Conservation (phyloP, 2,888 invertebrate species). For the Bombylius discolor region DNA sequence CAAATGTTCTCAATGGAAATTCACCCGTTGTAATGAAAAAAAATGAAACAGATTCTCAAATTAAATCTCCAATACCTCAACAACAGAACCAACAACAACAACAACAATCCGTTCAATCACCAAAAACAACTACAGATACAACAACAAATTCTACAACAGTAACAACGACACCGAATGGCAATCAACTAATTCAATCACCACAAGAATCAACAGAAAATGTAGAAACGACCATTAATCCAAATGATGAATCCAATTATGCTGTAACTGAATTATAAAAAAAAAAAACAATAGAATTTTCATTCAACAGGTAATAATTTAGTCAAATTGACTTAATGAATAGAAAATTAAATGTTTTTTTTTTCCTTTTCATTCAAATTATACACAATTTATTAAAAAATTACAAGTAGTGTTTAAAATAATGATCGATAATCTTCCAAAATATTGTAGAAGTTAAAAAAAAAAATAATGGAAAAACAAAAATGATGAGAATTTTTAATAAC, state of each 20-base stretch:
- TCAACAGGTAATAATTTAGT: too few relatives aligned
- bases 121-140: neutral
- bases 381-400: too few relatives aligned
- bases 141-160: slow-evolving; percentile 4
- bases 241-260: slow-evolving; percentile 37
- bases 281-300: too few relatives aligned
- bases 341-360: too few relatives aligned
- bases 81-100: neutral
- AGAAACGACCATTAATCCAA: slow-evolving; percentile 24
- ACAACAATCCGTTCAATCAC: neutral
- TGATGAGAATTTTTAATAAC: too few relatives aligned
- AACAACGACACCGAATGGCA: slow-evolving; percentile 13
- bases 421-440: too few relatives aligned
- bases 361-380: too few relatives aligned
- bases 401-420: too few relatives aligned
- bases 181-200: slow-evolving; percentile 17
- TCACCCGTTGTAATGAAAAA: neutral
- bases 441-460: too few relatives aligned
- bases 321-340: too few relatives aligned
- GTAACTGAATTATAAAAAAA: slow-evolving; percentile 34
- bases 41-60: slow-evolving; percentile 12
- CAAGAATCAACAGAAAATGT: slow-evolving; percentile 17
- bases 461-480: too few relatives aligned
- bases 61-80: slow-evolving; percentile 8
- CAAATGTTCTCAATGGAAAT: slow-evolving; percentile 6